Evolutionary conservation across 1,140 invertebrate species (phyloP).

Genomic region (Proctacanthus coquilletti): DNA sequence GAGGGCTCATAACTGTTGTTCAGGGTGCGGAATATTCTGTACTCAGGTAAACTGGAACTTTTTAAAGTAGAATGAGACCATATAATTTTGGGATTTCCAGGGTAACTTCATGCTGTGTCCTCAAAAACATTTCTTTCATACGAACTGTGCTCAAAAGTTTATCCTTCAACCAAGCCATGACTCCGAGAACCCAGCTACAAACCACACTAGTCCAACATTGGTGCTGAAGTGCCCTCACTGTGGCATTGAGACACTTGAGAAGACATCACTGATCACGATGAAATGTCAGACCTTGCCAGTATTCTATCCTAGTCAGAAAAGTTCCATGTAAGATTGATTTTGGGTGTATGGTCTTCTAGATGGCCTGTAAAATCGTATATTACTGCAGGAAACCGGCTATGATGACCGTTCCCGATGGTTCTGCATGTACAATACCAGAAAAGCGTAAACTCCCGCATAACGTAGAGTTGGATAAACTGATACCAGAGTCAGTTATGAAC

Average conservation of each 20-base stretch:
- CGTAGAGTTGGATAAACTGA: slow-evolving; percentile 24
- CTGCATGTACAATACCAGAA: slow-evolving; percentile 3
- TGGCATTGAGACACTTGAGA: slow-evolving; percentile 38
- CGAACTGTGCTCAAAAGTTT: slow-evolving; percentile 26
- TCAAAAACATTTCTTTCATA: slow-evolving; percentile 28
- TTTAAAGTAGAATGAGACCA: neutral
- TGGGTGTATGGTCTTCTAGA: too few species aligned
- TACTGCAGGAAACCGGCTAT: slow-evolving; percentile 9
- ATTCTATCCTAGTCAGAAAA: slow-evolving; percentile 23
- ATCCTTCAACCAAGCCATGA: slow-evolving; percentile 26
- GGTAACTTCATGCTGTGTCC: slow-evolving; percentile 28
- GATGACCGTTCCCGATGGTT: slow-evolving; percentile 4
- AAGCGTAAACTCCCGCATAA: slow-evolving; percentile 6
- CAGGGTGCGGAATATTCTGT: slow-evolving; percentile 80
- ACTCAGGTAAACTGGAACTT: slow-evolving; percentile 53
- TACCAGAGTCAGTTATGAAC: slow-evolving; percentile 28
- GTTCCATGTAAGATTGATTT: slow-evolving; percentile 20
- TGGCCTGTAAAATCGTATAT: too few species aligned
- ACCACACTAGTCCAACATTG: slow-evolving; percentile 19
- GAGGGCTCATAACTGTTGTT: slow-evolving; percentile 72
- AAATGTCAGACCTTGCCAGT: slow-evolving; percentile 27
- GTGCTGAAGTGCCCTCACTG: slow-evolving; percentile 59
- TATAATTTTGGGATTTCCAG: slow-evolving; percentile 7
- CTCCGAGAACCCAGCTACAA: slow-evolving; percentile 33
- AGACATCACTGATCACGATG: slow-evolving; percentile 30